These are phyloP conservation scores for Clanis bilineata DNA, from an alignment of 2,888 invertebrate genomes.

Conservation along the genomic window DNA sequence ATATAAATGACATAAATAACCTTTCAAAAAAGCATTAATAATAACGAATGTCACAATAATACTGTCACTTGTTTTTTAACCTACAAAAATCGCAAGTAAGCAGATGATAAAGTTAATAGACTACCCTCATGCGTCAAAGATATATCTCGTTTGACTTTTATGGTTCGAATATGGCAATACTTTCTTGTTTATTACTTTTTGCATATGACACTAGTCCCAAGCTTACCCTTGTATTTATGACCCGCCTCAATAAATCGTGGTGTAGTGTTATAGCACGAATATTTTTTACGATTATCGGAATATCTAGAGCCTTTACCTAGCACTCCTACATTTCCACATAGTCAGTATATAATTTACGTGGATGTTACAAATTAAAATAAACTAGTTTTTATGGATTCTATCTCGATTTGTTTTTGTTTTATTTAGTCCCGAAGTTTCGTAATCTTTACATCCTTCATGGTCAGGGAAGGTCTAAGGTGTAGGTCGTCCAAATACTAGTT, in stretches of 20 bases:
- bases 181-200: neutral
- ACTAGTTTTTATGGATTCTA: too few relatives aligned
- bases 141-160: constrained; percentile 3
- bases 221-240: constrained; percentile 2
- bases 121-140: neutral
- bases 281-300: constrained; percentile 1
- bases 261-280: constrained; percentile 13
- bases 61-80: neutral
- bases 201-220: neutral
- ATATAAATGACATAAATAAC: neutral
- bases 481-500: too few relatives aligned
- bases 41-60: neutral
- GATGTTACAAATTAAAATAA: too few relatives aligned
- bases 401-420: too few relatives aligned
- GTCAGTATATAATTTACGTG: neutral
- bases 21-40: neutral
- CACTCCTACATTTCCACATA: neutral
- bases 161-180: neutral
- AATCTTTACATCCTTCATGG: too few relatives aligned
- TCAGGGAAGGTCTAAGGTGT: too few relatives aligned
- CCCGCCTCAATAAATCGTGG: neutral
- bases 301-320: neutral
- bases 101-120: neutral
- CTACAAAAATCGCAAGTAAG: neutral
- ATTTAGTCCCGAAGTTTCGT: too few relatives aligned